Evolutionary conservation across 2,797 vertebrate species (phyloP), one percentile per base, ranked within the genome.

Genomic region (Sparus aurata): DNA sequence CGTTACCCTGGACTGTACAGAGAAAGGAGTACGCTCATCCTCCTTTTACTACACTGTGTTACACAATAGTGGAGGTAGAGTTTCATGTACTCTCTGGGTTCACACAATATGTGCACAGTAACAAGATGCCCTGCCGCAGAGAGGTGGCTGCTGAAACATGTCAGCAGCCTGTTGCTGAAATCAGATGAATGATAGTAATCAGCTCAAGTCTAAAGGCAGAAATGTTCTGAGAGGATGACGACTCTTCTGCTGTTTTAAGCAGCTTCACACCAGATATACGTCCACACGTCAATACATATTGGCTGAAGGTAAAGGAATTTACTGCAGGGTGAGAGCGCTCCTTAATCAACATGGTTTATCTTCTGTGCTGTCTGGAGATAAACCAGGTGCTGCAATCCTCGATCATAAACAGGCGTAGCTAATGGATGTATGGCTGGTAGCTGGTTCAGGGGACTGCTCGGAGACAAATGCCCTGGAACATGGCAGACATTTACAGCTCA

Each of bases 41-140:
- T 50, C 20, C 58, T 67, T 82, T 72, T 25, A 73, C 64, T 63
- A 43, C 58, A 59, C 13, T 12, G 45, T 69, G 80, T 71, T 71
- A 67, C 68, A 84, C 72, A 87, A 71, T 52, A 73, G 69, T 34
- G 27, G 25, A 58, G 75, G 52, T 89, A 80, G 72, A 79, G 79
- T 88, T 83, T 79, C 86, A 84, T 78, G 73, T 62, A 49, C 57
- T 58, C 63, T 78, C 72, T 75, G 43, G 3, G 45, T 55, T 75
- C 82, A 85, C 74, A 74, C 62, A 75, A 61, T 59, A 82, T 71
- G 73, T 49, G 61, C 58, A 47, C 69, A 85, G 89, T 85, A 87
- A 90, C 43, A 75, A 77, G 77, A 91, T 78, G 45, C 69, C 68
- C 16, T 54, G 16, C 0, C 61, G 61, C 30, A 73, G 49, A 63